Base-by-base conservation (phyloP, 1,140 invertebrate genomes). In the Panonychus citri region DNA sequence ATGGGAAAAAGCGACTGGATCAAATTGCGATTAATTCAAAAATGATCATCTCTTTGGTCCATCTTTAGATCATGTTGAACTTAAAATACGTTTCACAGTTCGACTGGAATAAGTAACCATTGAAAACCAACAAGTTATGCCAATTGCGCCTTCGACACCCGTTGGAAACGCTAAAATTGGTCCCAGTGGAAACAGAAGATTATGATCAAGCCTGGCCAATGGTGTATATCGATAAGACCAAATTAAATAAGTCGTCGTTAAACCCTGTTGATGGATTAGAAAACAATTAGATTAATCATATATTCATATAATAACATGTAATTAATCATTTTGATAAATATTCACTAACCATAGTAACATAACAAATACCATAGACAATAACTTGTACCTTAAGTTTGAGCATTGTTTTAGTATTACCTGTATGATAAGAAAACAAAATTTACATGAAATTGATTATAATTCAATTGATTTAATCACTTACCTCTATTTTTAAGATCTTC, bases 401-500 rank as follows among this genome's bases (percentile, higher is more conserved):
- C 19, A 53, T 25, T 30, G n/a, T 53, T 39, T 53, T 53, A 27
- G 34, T 25, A 21, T 21, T 53, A 13, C 19, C 52, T 53, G n/a
- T 3, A 37, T 30, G 19, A 25, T 7, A 34, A 34, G 30, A 34
- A 34, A 5, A 34, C 5, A 7, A 34, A 7, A 34, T 34, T 34
- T 7, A 34, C 12, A 7, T 34, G 42, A 12, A 43, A 1, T 43
- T 43, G 5, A 43, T 5, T 19, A 7, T 43, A 5, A 17, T 43
- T 12, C 5, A 5, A 1, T 5, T 34, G 19, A 17, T 51, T 13
- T 27, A 51, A n/a, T 51, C 25, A 51, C 19, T 66, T 67, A 69
- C 70, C 60, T 65, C 68, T 66, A 37, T 68, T 64, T 59, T 70
- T 68, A 19, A 73, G 59, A 58, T 70, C 64, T 56, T 62, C 64